These are phyloP conservation scores for Carterocephalus palaemon DNA, from an alignment of 2,888 invertebrate species.

Conservation along the genomic window DNA sequence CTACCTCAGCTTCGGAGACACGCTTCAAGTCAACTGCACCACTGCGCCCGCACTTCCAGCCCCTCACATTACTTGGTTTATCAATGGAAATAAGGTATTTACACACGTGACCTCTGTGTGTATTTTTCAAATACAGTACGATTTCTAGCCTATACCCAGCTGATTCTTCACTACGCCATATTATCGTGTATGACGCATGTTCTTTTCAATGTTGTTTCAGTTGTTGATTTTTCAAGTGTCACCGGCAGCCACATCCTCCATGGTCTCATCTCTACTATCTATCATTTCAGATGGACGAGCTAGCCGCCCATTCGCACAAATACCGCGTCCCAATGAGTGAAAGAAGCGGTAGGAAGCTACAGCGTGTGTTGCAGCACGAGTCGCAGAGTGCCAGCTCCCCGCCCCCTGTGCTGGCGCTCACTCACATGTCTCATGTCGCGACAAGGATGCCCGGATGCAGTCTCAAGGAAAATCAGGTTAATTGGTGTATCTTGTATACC, in stretches of 20 bases:
- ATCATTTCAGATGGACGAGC: slow-evolving; percentile 60
- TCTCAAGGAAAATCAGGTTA: slow-evolving; percentile 42
- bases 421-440: slow-evolving; percentile 64
- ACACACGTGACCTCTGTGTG: slow-evolving; percentile 16
- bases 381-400: slow-evolving; percentile 45
- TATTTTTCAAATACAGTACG: no score
- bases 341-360: slow-evolving; percentile 51
- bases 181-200: no score
- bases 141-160: no score
- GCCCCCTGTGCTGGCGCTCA: slow-evolving; percentile 59
- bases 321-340: slow-evolving; percentile 63
- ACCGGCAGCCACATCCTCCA: no score
- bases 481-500: not conserved
- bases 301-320: slow-evolving; percentile 68
- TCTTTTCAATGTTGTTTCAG: no score
- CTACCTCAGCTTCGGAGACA: slow-evolving; percentile 66
- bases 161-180: no score
- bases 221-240: no score
- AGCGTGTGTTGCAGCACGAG: slow-evolving; percentile 48
- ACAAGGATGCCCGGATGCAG: slow-evolving; percentile 65
- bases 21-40: slow-evolving; percentile 73
- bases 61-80: slow-evolving; percentile 87
- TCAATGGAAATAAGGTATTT: slow-evolving; percentile 85
- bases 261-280: no score
- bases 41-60: slow-evolving; percentile 85